phyloP scores from a whole-genome alignment of 2,888 invertebrate genomes.

The Nomada flava region DNA sequence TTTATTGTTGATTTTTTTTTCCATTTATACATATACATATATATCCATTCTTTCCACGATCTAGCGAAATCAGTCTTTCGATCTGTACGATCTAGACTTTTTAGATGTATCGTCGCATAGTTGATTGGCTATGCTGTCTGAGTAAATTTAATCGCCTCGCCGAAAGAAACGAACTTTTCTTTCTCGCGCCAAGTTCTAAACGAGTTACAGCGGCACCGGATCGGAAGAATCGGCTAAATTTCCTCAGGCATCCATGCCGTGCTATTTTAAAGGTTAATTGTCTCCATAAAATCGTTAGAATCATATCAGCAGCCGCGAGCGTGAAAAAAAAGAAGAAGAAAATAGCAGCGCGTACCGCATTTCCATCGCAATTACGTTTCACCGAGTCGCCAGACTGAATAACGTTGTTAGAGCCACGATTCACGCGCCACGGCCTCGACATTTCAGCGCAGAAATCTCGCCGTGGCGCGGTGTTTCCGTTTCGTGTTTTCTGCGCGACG shows the following conservation, averaged over 20 bases:
- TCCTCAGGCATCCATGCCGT: constrained; percentile 37
- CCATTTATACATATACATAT: constrained; percentile 14
- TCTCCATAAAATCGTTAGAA: constrained; percentile 39
- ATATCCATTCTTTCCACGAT: constrained; percentile 30
- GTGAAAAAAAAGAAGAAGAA: constrained; percentile 23
- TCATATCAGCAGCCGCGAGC: constrained; percentile 51
- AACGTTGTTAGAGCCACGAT: constrained; percentile 9
- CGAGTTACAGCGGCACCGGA: too few relatives aligned
- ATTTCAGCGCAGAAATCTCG: neutral
- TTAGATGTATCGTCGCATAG: constrained; percentile 45
- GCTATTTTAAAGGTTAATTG: constrained; percentile 54
- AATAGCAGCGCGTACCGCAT: neutral
- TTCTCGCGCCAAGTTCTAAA: too few relatives aligned
- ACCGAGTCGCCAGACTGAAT: neutral
- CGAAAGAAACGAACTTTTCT: too few relatives aligned
- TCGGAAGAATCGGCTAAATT: neutral
- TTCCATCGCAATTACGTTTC: constrained; percentile 8
- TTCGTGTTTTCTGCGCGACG: neutral
- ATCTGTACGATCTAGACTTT: constrained; percentile 51
- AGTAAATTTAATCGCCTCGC: neutral
- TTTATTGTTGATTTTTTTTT: constrained; percentile 1
- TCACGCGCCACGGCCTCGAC: neutral
- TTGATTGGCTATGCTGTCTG: constrained; percentile 24
- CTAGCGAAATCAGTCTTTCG: constrained; percentile 41
- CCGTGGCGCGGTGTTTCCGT: neutral